Evolutionary conservation across 2,113 vertebrate genomes (phyloP).

Genomic region (Psilopsiagon aurifrons): DNA sequence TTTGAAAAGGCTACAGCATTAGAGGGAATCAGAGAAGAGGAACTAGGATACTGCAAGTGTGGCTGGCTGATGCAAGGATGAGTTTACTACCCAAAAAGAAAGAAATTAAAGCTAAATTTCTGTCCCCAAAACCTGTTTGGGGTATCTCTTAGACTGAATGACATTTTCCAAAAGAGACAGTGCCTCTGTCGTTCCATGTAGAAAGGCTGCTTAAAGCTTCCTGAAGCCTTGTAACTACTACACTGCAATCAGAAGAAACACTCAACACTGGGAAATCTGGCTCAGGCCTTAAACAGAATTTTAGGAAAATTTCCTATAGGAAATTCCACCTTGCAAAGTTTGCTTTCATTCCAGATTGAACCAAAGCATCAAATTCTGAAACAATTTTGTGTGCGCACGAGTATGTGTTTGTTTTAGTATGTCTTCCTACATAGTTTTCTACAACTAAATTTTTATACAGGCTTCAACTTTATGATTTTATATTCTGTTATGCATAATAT

Average conservation of each 20-base stretch:
- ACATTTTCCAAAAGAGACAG: not conserved
- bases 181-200: not conserved
- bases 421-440: not conserved
- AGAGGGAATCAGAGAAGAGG: not conserved
- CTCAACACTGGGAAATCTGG: not conserved
- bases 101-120: not conserved
- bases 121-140: not conserved
- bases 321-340: not conserved
- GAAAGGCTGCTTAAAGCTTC: not conserved
- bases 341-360: not conserved
- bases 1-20: not conserved
- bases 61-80: not conserved
- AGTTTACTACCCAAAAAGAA: not conserved
- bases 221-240: not conserved
- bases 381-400: not conserved
- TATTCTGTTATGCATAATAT: not conserved
- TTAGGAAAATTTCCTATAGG: not conserved
- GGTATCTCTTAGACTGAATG: not conserved
- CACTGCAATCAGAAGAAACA: not conserved
- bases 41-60: not conserved
- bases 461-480: not conserved
- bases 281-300: not conserved
- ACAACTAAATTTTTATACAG: not conserved
- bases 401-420: not conserved
- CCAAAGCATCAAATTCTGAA: not conserved